Percentiles rank a stretch among this genome's conserved stretches.
These are phyloP conservation scores for Samia ricini DNA, from an alignment of 1,140 invertebrate species.

Conservation along the genomic window DNA sequence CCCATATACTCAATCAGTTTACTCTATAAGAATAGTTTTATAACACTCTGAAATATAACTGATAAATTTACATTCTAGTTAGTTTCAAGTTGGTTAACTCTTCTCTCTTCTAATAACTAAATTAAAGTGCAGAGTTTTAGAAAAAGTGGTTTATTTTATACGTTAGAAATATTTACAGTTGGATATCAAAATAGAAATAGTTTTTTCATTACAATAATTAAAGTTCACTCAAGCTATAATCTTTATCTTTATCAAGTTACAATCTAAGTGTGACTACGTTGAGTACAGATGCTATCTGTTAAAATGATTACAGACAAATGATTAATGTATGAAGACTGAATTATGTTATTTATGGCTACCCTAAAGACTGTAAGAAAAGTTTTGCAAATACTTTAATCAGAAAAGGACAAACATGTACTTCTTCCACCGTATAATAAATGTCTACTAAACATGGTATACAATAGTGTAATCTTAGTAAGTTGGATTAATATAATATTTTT, in stretches of 20 bases:
- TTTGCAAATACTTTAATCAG: conserved; percentile 16
- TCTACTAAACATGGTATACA: conserved; percentile 45
- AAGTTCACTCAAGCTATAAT: background rate
- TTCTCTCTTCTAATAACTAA: too few species aligned
- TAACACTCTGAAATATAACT: too few species aligned
- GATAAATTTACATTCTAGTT: too few species aligned
- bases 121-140: background rate
- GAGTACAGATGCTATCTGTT: background rate
- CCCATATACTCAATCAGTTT: too few species aligned
- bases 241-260: too few species aligned
- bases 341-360: conserved; percentile 32
- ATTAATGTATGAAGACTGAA: background rate
- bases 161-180: background rate
- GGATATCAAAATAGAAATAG: background rate
- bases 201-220: background rate
- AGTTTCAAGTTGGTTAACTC: too few species aligned
- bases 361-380: conserved; percentile 6
- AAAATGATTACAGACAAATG: background rate
- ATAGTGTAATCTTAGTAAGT: conserved; percentile 47
- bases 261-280: background rate
- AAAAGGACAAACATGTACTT: conserved; percentile 35
- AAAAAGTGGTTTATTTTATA: background rate
- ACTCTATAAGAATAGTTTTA: too few species aligned
- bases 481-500: conserved; percentile 67
- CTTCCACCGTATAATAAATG: conserved; percentile 48